Evolutionary conservation across 2,797 vertebrate species (phyloP), one percentile per base, ranked within the genome.

Genomic region (Ataeniobius toweri): DNA sequence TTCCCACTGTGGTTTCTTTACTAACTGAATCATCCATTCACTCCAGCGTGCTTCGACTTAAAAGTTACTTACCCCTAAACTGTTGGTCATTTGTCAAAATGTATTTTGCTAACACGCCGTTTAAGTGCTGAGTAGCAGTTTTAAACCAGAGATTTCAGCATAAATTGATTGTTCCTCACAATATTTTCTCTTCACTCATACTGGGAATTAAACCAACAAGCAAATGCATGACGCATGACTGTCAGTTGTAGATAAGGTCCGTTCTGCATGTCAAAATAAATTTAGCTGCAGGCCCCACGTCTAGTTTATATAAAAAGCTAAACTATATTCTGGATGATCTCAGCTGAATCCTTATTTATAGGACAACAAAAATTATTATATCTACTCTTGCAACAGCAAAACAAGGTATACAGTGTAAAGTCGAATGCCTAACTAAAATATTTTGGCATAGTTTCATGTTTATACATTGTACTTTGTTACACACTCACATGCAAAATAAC

Each of bases 351-450:
- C 22, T 81, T 48, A 67, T 85, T 84, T 28, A 6, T 77, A 86
- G 36, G 65, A 78, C 73, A 65, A 81, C 80, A 79, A 9, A 9
- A 16, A 69, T 12, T 6, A 1, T 16, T 36, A 41, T 73, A n/a
- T 5, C 75, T 77, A 44, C 75, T 59, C 3, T 84, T 41, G 9
- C 39, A 56, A 41, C 79, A 77, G 24, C 44, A 76, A 0, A 55
- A 77, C 56, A 63, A 91, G 92, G 90, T 91, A 91, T n/a, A 80
- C 1, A 76, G 36, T 76, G 7, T 9, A 78, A 73, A 61, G 10
- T 39, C 18, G 0, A 51, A n/a, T 69, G 26, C 10, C 20, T 58
- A 1, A 24, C 16, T 2, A 55, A 63, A 44, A 2, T 16, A 39
- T 71, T 61, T 69, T 31, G 13, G 31, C 31, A 20, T 28, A 65